A percentile compares a stretch with the other conserved stretches of the same genome.
phyloP scores from a whole-genome alignment of 2,113 vertebrate species.

The Lagopus muta region DNA sequence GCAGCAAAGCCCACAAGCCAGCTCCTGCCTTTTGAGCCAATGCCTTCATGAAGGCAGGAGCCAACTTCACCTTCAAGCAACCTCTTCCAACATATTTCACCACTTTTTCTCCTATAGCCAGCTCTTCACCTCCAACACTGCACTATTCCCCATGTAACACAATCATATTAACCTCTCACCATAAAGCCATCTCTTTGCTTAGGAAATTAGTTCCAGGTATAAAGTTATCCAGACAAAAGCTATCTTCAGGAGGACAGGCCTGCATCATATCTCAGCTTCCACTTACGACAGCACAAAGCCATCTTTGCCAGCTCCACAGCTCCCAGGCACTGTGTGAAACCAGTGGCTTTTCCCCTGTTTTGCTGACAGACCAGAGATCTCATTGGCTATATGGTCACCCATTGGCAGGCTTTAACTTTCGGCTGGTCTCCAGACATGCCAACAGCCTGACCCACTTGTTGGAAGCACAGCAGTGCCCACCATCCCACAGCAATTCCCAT shows the following conservation, averaged over 20 bases:
- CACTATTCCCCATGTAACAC: background rate
- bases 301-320: background rate
- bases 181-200: background rate
- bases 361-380: accelerated
- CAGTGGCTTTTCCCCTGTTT: accelerated
- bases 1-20: background rate
- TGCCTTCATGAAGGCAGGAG: background rate
- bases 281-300: accelerated
- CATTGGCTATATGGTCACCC: background rate
- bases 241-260: background rate
- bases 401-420: background rate
- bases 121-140: background rate
- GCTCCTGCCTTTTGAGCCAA: background rate
- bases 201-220: background rate
- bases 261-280: background rate
- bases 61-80: background rate
- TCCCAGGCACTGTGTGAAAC: accelerated
- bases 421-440: background rate
- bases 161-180: background rate
- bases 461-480: background rate
- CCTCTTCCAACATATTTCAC: background rate
- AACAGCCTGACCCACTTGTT: background rate
- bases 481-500: background rate
- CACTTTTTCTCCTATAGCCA: background rate
- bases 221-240: background rate